Conservation (phyloP, 92 coral and sea anemone species). For the Parazoanthus atlanticus region DNA sequence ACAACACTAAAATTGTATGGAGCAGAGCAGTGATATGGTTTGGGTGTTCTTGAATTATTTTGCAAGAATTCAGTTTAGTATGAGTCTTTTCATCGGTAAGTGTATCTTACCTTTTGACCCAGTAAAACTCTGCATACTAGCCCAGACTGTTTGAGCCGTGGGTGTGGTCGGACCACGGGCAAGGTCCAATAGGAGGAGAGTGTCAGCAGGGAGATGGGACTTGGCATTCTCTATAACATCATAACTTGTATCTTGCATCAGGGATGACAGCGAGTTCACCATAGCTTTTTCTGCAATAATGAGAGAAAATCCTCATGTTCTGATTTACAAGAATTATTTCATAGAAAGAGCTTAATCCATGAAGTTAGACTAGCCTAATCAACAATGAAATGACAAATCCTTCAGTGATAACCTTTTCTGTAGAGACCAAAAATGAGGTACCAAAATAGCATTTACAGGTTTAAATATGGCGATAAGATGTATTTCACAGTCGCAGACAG, state of each 20-base stretch:
- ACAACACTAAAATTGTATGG: too few relatives aligned
- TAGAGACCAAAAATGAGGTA: too few relatives aligned
- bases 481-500: too few relatives aligned
- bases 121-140: conserved; percentile 60
- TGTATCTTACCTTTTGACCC: conserved; percentile 61
- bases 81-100: neutral
- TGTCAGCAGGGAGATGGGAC: conserved; percentile 69
- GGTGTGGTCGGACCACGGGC: conserved; percentile 78
- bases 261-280: conserved; percentile 70
- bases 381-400: too few relatives aligned
- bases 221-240: conserved; percentile 70
- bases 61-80: neutral
- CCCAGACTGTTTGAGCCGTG: conserved; percentile 60
- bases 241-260: conserved; percentile 71
- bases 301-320: neutral
- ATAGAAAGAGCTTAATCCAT: neutral
- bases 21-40: too few relatives aligned
- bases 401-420: neutral
- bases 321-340: too few relatives aligned
- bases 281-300: conserved; percentile 67
- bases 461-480: too few relatives aligned
- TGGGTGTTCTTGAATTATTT: too few relatives aligned
- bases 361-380: neutral
- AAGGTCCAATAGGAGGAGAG: conserved; percentile 69
- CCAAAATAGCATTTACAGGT: too few relatives aligned